Evolutionary conservation across 2,797 vertebrate genomes (phyloP).

Genomic region (Gallirallus australis): DNA sequence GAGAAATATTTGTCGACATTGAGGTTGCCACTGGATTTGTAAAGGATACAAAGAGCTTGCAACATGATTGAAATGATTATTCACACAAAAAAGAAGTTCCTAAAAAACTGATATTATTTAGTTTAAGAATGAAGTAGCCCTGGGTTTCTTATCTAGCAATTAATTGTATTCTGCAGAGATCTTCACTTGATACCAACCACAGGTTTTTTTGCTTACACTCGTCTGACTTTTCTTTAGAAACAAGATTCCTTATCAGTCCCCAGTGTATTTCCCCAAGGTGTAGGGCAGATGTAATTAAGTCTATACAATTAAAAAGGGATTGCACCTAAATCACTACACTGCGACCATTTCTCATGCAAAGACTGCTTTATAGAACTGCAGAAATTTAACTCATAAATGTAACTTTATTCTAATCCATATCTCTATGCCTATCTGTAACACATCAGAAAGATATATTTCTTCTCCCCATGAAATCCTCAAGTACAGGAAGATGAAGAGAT

Average conservation of each 20-base stretch:
- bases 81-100: background rate
- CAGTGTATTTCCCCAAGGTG: background rate
- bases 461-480: background rate
- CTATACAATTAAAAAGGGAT: constrained; percentile 35
- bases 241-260: constrained; percentile 20
- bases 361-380: background rate
- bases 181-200: background rate
- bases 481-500: background rate
- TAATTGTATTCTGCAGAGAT: constrained; percentile 26
- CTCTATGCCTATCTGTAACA: background rate
- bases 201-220: background rate
- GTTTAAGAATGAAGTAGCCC: background rate
- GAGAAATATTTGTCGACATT: background rate
- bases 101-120: background rate
- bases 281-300: constrained; percentile 9
- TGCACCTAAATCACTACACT: background rate
- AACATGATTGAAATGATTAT: background rate
- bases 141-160: background rate
- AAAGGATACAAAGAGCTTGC: background rate
- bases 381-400: background rate
- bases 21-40: background rate
- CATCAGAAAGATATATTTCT: background rate
- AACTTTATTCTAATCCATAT: background rate
- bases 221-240: constrained; percentile 19
- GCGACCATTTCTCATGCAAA: background rate